Evolutionary conservation across 2,888 invertebrate genomes (phyloP).

Genomic region (Beris morrisii): DNA sequence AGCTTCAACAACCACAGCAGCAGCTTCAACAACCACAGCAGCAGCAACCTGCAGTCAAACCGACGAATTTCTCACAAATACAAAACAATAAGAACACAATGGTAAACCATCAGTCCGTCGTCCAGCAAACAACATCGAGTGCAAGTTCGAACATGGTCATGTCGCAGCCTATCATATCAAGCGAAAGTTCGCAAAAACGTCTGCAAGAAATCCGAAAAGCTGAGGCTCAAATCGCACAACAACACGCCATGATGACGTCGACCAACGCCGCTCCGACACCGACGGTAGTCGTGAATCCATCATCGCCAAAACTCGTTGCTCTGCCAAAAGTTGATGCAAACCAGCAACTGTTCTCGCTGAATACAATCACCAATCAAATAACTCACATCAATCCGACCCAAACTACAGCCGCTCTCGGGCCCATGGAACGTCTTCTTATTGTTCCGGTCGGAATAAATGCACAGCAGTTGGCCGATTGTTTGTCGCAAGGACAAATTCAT

Average conservation of each 20-base stretch:
- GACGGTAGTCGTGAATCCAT: slow-evolving; percentile 38
- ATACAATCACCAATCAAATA: slow-evolving; percentile 56
- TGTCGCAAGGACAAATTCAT: slow-evolving; percentile 55
- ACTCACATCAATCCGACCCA: slow-evolving; percentile 55
- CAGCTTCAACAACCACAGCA: slow-evolving; percentile 28
- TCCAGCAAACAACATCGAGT: slow-evolving; percentile 21
- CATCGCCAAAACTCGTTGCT: slow-evolving; percentile 51
- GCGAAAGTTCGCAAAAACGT: neutral
- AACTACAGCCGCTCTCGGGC: slow-evolving; percentile 54
- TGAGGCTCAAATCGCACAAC: slow-evolving; percentile 2
- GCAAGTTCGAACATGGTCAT: slow-evolving; percentile 4
- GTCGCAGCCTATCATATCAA: neutral
- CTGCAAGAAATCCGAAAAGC: slow-evolving; percentile 14
- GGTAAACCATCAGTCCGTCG: slow-evolving; percentile 8
- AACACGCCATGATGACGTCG: neutral
- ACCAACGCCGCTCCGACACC: neutral
- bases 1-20: slow-evolving; percentile 34
- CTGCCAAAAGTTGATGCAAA: slow-evolving; percentile 54
- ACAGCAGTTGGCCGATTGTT: slow-evolving; percentile 54
- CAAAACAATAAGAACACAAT: slow-evolving; percentile 18
- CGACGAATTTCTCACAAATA: neutral
- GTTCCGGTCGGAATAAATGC: slow-evolving; percentile 57
- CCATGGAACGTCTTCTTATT: slow-evolving; percentile 54
- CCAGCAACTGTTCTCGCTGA: slow-evolving; percentile 55
- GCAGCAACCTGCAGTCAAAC: slow-evolving; percentile 26